Percentiles rank a stretch among this genome's conserved stretches.
These are phyloP conservation scores for Microchirus variegatus DNA, from an alignment of 2,797 vertebrate genomes.

Conservation along the genomic window DNA sequence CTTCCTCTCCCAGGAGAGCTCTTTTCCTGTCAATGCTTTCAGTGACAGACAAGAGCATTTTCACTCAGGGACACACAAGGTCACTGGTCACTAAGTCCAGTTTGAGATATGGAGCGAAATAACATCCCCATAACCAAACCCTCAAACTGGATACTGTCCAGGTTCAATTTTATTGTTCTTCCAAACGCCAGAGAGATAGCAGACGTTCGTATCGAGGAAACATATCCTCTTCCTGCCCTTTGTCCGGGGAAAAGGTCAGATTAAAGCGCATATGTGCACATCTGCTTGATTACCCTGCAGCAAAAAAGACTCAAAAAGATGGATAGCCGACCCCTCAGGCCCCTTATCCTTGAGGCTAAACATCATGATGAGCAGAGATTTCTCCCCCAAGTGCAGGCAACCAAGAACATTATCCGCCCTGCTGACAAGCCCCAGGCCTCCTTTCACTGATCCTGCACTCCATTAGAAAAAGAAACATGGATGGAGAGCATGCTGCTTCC, in stretches of 20 bases:
- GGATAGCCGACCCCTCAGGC: conserved; percentile 25
- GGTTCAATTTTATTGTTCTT: conserved; percentile 43
- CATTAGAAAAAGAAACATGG: conserved; percentile 56
- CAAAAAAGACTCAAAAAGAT: conserved; percentile 50
- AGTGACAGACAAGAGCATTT: conserved; percentile 48
- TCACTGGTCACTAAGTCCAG: conserved; percentile 35
- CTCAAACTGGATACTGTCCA: conserved; percentile 50
- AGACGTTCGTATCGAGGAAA: conserved; percentile 34
- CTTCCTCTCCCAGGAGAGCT: conserved; percentile 40
- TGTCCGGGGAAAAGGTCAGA: conserved; percentile 42
- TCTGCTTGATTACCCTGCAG: conserved; percentile 31
- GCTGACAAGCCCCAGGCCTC: conserved; percentile 53
- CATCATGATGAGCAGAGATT: conserved; percentile 38
- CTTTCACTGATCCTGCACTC: conserved; percentile 44
- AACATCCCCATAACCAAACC: conserved; percentile 35
- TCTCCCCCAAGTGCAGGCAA: conserved; percentile 33
- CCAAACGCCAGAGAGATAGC: conserved; percentile 42
- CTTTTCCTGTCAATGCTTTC: conserved; percentile 52
- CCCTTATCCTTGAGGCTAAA: conserved; percentile 42
- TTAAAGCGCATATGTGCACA: conserved; percentile 26
- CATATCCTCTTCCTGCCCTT: conserved; percentile 38
- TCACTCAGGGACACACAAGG: conserved; percentile 42
- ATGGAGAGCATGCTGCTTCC: conserved; percentile 39
- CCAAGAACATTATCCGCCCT: conserved; percentile 46
- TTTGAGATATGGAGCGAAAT: conserved; percentile 42